Conservation (phyloP, 1,140 invertebrate genomes). For the Drosophila tropicalis region DNA sequence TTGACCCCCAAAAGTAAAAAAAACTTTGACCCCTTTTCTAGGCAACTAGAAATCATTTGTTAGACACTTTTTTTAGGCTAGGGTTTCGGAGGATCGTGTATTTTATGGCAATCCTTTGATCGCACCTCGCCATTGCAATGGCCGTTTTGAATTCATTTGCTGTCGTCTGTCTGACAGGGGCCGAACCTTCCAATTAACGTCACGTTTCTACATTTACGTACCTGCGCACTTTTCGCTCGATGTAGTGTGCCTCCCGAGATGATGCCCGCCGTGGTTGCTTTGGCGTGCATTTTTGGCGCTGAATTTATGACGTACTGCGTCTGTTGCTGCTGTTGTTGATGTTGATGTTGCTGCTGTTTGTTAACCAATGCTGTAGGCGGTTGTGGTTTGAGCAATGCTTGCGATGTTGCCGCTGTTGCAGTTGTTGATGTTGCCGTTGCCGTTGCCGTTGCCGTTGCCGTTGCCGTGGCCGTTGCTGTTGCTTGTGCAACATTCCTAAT, state of each 20-base stretch:
- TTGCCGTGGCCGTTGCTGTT: conserved; percentile 20
- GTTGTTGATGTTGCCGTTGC: conserved; percentile 13
- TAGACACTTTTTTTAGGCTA: too few species aligned
- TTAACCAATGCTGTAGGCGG: conserved; percentile 34
- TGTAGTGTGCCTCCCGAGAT: conserved; percentile 70
- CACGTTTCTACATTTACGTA: conserved; percentile 49
- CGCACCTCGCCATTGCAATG: background rate
- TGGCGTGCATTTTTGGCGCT: conserved; percentile 65
- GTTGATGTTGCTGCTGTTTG: conserved; percentile 33
- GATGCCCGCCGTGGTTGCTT: conserved; percentile 66
- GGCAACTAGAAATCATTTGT: too few species aligned
- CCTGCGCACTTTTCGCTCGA: conserved; percentile 66
- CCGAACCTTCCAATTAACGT: conserved; percentile 62
- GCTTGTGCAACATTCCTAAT: conserved; percentile 69
- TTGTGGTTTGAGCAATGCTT: conserved; percentile 40
- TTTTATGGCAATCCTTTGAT: background rate
- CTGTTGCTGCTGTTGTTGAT: conserved; percentile 31
- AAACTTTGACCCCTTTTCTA: too few species aligned
- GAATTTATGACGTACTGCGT: conserved; percentile 78
- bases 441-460: background rate
- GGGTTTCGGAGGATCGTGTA: too few species aligned
- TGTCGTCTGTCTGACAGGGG: conserved; percentile 10
- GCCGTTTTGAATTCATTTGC: conserved; percentile 10
- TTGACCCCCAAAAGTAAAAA: too few species aligned
- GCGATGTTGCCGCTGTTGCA: conserved; percentile 16